Evolutionary conservation across 1,140 invertebrate genomes (phyloP), one percentile per base, ranked within the genome.

Genomic region (Zaprionus nigranus): DNA sequence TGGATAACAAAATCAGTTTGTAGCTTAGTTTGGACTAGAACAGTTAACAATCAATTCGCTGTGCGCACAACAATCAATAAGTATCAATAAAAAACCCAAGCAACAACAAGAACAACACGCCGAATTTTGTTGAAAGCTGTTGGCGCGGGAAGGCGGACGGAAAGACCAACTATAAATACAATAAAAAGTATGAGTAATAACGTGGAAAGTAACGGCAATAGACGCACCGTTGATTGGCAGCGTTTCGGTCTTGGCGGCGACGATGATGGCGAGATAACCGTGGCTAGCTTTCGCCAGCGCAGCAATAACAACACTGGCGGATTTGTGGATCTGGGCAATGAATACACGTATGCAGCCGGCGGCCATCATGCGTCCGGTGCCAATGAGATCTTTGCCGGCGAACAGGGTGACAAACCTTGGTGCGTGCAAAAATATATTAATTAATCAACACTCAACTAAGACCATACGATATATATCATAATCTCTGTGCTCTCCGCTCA

Each of bases 331-430:
- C 93, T 95, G 46, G 95, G 95, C n/a, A 95, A 95, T 93, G 95
- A 95, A 91, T 95, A 96, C 93, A 95, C 95, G 80, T 95, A 96
- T 93, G 95, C 95, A 61, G 94, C 95, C 51, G 96, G 96, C 85
- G 96, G 96, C 36, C 96, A 97, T 92, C 96, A 97, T 93, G 95
- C 95, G n/a, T 96, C 96, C 49, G 96, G 96, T 68, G 95, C 96
- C 24, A 98, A 98, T 93, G 97, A 98, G 93, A 94, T 98, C 40
- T 98, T 97, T 93, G 96, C 97, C 22, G 96, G 97, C 92, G 97
- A 98, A 93, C 96, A 97, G 94, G 97, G 92, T 17, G 92, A 93
- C 62, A 93, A 93, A 61, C 92, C 92, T 17, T 93, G 92, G 92
- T 93, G 73, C 72, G 75, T 73, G 5, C 7, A 46, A 17, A 5